Base-by-base conservation (phyloP, 2,797 vertebrate species). In the Crenuchus spilurus region DNA sequence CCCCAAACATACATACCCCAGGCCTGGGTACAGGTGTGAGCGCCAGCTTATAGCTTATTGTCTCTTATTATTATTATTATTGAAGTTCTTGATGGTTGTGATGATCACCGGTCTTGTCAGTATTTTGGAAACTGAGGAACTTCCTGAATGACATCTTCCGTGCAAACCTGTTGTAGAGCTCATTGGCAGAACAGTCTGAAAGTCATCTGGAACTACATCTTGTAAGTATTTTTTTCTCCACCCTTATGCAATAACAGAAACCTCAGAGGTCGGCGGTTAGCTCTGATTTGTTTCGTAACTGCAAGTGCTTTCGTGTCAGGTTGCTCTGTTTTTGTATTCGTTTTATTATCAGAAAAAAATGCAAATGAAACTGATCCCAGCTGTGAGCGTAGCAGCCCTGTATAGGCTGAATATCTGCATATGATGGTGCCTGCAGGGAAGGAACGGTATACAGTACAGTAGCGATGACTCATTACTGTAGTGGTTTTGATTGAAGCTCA, bases 1-100 rank as follows among this genome's bases (percentile, higher is more conserved):
- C 37, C 52, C 35, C 69, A 73, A 75, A 62, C 54, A 72, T 48
- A 64, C 52, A 31, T 5, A 54, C 18, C 6, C 41, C 2, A 4
- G 14, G 6, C 41, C 41, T 44, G 2, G n/a, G n/a, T 16, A 0
- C 2, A 6, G 41, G 0, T 20, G 6, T 46, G n/a, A 46, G 5
- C 6, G n/a, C 42, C 6, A 46, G 0, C 42, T 44, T 44, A 5
- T 44, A 5, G 33, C 2, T n/a, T 8, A 3, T 3, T 3, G 8
- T 3, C 33, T 3, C 33, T 3, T 35, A 3, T 35, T 3, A 35
- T 35, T 3, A 3, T 8, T 8, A 35, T 8, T 3, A 3, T 35
- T 8, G 3, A 35, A 3, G 3, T 35, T 8, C 8, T 3, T 35
- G 3, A 8, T 35, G 33, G 8, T 35, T 3, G 3, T 8, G 24